Evolutionary conservation across 2,113 vertebrate species (phyloP), one percentile per base, ranked within the genome.

Genomic region (Oncorhynchus keta): DNA sequence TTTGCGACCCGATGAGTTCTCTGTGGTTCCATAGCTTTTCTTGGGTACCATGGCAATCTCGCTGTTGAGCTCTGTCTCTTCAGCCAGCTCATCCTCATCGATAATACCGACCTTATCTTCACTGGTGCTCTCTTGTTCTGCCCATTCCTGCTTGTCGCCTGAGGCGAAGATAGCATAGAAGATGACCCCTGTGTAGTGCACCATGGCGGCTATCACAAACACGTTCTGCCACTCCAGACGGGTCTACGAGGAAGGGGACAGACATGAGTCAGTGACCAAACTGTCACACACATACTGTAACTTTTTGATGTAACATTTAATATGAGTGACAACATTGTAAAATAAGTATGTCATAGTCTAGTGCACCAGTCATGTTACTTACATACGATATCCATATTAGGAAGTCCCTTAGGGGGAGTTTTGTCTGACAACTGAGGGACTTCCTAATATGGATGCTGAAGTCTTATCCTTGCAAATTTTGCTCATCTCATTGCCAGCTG

Each of bases 191-290:
- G 95, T 92, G 91, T 98, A 99, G 83, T 99, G 98, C 75, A 99
- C 97, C 79, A 97, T 92, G 49, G 98, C 92, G 0, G 98, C 98
- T 5, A 99, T 99, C 80, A 99, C 80, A 72, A 99, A 99, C 70
- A 99, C 97, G 0, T 98, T 93, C 91, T 99, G 98, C 98, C 98
- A 99, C 86, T 99, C 98, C 83, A 97, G 95, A 0, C 97, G 96
- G 8, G 96, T 98, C 98, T 99, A 86, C 35, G n/a, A 61, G 74
- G 76, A 16, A 30, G 75, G 16, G 18, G n/a, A 26, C 59, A 85
- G 35, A 79, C 11, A 24, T 61, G 61, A 70, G 55, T 81, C 74
- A 71, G 45, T 51, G 26, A 69, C 77, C 78, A 73, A 78, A 57
- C 76, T 82, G 59, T 72, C n/a, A 11, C 57, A 45, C 39, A 45